phyloP scores from a whole-genome alignment of 2,113 vertebrate species.

The Benthochromis sp. region DNA sequence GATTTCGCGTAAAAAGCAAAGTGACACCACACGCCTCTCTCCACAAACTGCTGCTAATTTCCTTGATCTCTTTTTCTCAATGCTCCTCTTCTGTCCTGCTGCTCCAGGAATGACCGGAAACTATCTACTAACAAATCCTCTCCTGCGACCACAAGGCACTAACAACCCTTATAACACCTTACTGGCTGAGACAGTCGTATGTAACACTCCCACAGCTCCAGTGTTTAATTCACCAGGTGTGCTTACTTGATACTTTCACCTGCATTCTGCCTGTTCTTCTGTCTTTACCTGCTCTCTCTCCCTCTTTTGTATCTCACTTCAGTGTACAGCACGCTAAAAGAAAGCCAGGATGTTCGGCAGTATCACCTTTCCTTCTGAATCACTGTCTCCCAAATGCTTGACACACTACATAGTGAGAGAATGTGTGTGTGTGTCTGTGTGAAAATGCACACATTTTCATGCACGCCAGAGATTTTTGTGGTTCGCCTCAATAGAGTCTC shows the following conservation, averaged over 20 bases:
- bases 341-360: slow-evolving; percentile 40
- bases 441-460: not conserved
- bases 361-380: slow-evolving; percentile 51
- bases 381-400: slow-evolving; percentile 30
- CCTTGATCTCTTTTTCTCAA: slow-evolving; percentile 1
- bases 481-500: slow-evolving; percentile 14
- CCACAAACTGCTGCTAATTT: not conserved
- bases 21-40: not conserved
- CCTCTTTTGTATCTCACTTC: not conserved
- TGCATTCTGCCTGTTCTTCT: slow-evolving; percentile 10
- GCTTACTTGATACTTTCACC: slow-evolving; percentile 78
- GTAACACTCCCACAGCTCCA: slow-evolving; percentile 97
- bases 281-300: not conserved
- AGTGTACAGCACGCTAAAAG: slow-evolving; percentile 15
- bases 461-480: slow-evolving; percentile 6
- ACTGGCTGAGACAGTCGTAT: slow-evolving; percentile 99
- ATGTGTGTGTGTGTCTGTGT: not conserved
- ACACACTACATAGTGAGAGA: not conserved
- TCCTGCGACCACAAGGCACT: slow-evolving; percentile 99
- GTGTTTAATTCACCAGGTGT: slow-evolving; percentile 99
- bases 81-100: slow-evolving; percentile 83
- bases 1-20: not conserved
- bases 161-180: slow-evolving; percentile 99
- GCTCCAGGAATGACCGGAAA: slow-evolving; percentile 99
- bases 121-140: slow-evolving; percentile 99